Evolutionary conservation across 2,888 invertebrate species (phyloP), one percentile per base, ranked within the genome.

Genomic region (Hylaea fasciaria): DNA sequence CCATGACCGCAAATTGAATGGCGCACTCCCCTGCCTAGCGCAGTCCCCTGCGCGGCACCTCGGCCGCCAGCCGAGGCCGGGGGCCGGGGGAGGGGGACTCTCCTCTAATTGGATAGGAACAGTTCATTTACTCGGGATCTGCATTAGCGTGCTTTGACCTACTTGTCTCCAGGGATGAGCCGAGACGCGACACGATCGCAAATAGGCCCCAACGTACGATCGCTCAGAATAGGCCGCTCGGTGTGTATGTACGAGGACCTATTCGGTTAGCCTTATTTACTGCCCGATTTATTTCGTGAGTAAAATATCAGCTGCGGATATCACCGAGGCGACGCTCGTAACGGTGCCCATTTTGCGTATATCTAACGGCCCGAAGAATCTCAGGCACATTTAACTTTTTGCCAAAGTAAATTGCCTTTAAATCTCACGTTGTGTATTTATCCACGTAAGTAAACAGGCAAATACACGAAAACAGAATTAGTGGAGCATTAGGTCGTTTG

Each of bases 1-100:
- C 58, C 61, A 64, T 59, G 54, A 61, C 69, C 69, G 64, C 69
- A 62, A 69, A 69, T 67, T 67, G 69, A 69, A 69, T 65, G 65
- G 65, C 57, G 54, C 56, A 57, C 52, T 59, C 57, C 49, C 43
- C 28, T 17, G 37, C 51, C 41, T 22, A 29, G 12, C 50, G 16
- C 44, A 14, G 22, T 35, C 35, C 35, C 58, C 40, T 13, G 29
- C 12, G 44, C 37, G 37, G 37, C 37, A 12, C 37, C 37, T 37
- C 32, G 14, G 52, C 57, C 29, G 47, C 59, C 53, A n/a, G 22
- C 22, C 22, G 22, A 5, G 50, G 39, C 40, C 16, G 41, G 39
- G 47, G 50, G 44, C 49, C 10, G 28, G n/a, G 43, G n/a, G 53
- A 32, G 32, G 32, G 35, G 56, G 57, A 53, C 57, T 56, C 51